Conservation (phyloP, 1,140 invertebrate genomes). For the Archegozetes longisetosus region DNA sequence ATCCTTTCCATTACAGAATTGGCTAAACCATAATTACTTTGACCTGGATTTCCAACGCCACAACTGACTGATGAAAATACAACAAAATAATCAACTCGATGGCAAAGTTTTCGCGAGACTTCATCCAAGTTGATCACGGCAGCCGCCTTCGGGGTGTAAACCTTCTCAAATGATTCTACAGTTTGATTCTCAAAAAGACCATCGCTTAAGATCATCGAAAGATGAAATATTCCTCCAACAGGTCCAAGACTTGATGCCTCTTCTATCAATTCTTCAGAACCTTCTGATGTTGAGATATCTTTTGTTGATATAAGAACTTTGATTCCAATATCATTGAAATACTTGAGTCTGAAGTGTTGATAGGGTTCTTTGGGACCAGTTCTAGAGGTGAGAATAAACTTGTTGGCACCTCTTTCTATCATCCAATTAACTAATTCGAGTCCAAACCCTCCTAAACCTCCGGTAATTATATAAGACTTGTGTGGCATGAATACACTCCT, state of each 20-base stretch:
- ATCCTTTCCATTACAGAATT: slow-evolving; percentile 89
- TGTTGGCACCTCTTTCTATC: slow-evolving; percentile 33
- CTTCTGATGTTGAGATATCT: slow-evolving; percentile 42
- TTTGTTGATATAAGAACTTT: slow-evolving; percentile 51
- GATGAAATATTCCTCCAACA: slow-evolving; percentile 83
- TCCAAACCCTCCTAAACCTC: slow-evolving; percentile 42
- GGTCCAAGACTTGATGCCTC: slow-evolving; percentile 50
- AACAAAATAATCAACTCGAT: slow-evolving; percentile 70
- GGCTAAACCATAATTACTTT: slow-evolving; percentile 83
- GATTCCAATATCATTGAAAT: slow-evolving; percentile 41
- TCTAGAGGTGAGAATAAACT: slow-evolving; percentile 36
- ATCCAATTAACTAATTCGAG: slow-evolving; percentile 40
- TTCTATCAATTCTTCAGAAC: slow-evolving; percentile 50
- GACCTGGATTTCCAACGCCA: slow-evolving; percentile 80
- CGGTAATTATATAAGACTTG: slow-evolving; percentile 34
- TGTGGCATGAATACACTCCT: slow-evolving; percentile 29
- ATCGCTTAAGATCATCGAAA: slow-evolving; percentile 69
- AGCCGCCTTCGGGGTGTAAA: slow-evolving; percentile 40
- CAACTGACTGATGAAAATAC: slow-evolving; percentile 85
- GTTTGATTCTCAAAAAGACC: slow-evolving; percentile 72
- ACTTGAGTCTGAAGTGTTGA: slow-evolving; percentile 29
- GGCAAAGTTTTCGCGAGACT: slow-evolving; percentile 50
- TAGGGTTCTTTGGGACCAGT: slow-evolving; percentile 36
- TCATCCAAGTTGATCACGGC: slow-evolving; percentile 56
- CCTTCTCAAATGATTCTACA: slow-evolving; percentile 51